A percentile compares a stretch with the other conserved stretches of the same genome.
Conservation (phyloP, 2,888 invertebrate species). For the Merodon equestris region DNA sequence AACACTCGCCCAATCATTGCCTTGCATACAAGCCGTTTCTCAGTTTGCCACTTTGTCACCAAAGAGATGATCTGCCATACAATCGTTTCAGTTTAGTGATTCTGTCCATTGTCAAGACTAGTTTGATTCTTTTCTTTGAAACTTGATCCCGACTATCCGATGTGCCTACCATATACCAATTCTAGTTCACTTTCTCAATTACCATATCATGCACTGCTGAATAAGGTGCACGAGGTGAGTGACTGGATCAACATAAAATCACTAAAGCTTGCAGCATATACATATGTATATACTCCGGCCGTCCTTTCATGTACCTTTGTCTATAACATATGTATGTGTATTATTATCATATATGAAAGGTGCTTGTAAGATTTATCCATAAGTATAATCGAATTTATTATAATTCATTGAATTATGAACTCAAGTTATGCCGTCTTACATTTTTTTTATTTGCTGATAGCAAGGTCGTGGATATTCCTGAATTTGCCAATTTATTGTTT, state of each 20-base stretch:
- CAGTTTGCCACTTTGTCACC: constrained; percentile 15
- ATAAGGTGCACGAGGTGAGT: constrained; percentile 51
- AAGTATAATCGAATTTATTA: too few relatives aligned
- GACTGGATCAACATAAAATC: constrained; percentile 54
- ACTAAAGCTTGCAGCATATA: constrained; percentile 31
- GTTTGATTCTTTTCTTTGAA: neutral
- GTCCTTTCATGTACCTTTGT: too few relatives aligned
- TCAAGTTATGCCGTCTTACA: too few relatives aligned
- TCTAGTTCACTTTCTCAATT: constrained; percentile 56
- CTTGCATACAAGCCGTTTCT: too few relatives aligned
- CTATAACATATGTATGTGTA: too few relatives aligned
- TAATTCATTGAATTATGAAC: too few relatives aligned
- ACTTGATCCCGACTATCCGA: neutral
- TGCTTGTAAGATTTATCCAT: too few relatives aligned
- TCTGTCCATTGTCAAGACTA: constrained; percentile 3
- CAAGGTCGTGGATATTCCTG: too few relatives aligned
- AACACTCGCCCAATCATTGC: constrained; percentile 26
- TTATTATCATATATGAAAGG: too few relatives aligned
- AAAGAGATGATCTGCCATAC: neutral
- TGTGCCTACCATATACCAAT: constrained; percentile 20
- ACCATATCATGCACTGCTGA: constrained; percentile 49
- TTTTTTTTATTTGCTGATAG: too few relatives aligned
- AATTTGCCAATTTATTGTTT: too few relatives aligned
- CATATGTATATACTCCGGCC: too few relatives aligned
- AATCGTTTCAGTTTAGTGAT: constrained; percentile 12